Base-by-base conservation (phyloP, 64 coral and sea anemone species). In the Cladopsammia gracilis region DNA sequence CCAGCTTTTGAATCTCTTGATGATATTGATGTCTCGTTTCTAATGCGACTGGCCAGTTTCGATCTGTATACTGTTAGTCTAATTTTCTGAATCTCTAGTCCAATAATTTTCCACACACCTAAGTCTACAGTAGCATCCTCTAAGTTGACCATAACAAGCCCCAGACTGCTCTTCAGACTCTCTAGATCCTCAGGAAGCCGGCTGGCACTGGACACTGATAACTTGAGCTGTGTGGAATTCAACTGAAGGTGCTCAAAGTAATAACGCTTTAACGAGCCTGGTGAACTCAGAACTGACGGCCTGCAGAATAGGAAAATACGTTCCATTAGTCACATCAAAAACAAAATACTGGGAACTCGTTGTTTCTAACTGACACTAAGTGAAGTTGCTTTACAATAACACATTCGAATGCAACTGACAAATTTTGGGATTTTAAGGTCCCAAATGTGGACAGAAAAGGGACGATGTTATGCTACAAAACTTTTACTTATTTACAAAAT, bases 201-300 rank as follows among this genome's bases (percentile, higher is more conserved):
- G 19, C 94, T 91, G 22, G 89, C 91, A 57, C 94, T 96, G 7
- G 94, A 92, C 7, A 99, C 84, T 19, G 98, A 99, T 10, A 96
- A 74, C 59, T 96, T 96, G 2, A 99, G 84, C 78, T 99, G 94
- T 8, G 93, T 87, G 20, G 98, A 88, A 62, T 99, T 99, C 69
- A 99, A 58, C 67, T 96, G 91, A 66, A 99, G 72, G 47, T 89
- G 94, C 64, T 99, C 98, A 77, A 99, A 99, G 78, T 99, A 99
- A 77, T 92, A 99, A 24, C 92, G 77, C 73, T 96, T 96, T n/a
- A 78, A 84, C 20, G 91, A 86, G 9, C 91, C 34, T 0, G 91
- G 66, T 23, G 98, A 91, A 16, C 86, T 89, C 3, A 91, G 73
- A 5, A 91, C 70, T 13, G 90, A 20, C 56, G 71, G 67, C 54